Conservation (phyloP, 2,797 vertebrate genomes). For the Galagoides demidoff region DNA sequence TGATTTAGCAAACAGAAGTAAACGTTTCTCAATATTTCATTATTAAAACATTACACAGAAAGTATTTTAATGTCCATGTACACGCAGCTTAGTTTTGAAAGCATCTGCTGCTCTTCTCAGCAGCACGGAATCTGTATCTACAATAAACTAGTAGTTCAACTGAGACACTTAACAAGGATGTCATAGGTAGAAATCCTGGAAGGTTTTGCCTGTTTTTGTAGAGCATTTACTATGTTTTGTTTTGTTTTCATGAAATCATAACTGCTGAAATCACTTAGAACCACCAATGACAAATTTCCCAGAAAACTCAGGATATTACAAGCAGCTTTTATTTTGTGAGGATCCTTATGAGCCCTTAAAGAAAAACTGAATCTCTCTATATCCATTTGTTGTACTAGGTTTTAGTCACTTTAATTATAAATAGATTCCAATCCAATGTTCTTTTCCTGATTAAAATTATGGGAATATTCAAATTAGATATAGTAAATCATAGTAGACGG, state of each 20-base stretch:
- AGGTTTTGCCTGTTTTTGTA: background rate
- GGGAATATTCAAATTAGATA: constrained; percentile 22
- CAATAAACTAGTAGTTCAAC: background rate
- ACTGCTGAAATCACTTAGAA: constrained; percentile 54
- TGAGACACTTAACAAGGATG: background rate
- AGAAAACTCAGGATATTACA: background rate
- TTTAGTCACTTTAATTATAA: constrained; percentile 50
- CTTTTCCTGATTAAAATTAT: constrained; percentile 37
- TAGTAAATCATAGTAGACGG: background rate
- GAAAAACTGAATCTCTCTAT: constrained; percentile 38
- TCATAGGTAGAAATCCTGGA: background rate
- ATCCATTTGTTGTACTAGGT: background rate
- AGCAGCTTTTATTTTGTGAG: constrained; percentile 3
- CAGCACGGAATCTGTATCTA: background rate
- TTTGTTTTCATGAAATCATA: background rate
- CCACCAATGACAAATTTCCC: constrained; percentile 32
- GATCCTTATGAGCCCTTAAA: constrained; percentile 22
- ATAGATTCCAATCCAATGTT: constrained; percentile 44
- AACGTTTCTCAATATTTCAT: background rate
- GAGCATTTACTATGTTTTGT: background rate
- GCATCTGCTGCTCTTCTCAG: background rate
- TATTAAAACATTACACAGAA: background rate
- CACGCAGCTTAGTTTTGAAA: background rate
- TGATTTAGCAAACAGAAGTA: background rate
- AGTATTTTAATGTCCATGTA: background rate